phyloP scores from a whole-genome alignment of 2,113 vertebrate species.

The Stomatorhinus ivindoensis region DNA sequence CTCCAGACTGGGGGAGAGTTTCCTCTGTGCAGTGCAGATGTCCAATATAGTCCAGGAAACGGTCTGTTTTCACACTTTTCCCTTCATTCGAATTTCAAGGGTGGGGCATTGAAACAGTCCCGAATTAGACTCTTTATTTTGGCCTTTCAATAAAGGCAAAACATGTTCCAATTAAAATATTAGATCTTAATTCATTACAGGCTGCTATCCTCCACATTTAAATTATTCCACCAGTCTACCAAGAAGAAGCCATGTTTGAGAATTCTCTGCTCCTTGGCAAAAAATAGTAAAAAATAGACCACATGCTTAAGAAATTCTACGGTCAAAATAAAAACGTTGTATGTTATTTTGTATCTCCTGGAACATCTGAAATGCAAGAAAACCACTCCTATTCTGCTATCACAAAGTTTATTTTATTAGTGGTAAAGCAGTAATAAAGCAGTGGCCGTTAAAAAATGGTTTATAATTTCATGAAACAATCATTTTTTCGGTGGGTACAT shows the following conservation, averaged over 20 bases:
- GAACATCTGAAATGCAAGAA: neutral
- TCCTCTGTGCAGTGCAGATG: slow-evolving; percentile 45
- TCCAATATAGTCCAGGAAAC: slow-evolving; percentile 46
- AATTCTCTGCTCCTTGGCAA: neutral
- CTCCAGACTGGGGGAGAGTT: slow-evolving; percentile 44
- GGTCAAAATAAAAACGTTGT: neutral
- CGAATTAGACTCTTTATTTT: slow-evolving; percentile 6
- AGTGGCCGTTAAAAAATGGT: neutral
- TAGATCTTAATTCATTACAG: neutral
- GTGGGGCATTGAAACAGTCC: slow-evolving; percentile 23
- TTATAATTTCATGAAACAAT: neutral
- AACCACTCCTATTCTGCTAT: neutral
- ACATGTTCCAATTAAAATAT: neutral
- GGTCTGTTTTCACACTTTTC: slow-evolving; percentile 38
- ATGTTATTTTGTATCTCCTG: neutral
- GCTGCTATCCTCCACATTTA: neutral
- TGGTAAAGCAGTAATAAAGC: neutral
- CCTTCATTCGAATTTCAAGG: slow-evolving; percentile 29
- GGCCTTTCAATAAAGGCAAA: neutral
- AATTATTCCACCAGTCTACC: neutral
- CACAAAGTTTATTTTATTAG: neutral
- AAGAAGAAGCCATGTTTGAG: neutral
- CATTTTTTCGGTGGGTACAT: neutral
- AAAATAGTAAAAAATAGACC: neutral
- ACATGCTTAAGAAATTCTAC: neutral